Conservation (phyloP, 92 coral and sea anemone species). For the Porites rus region DNA sequence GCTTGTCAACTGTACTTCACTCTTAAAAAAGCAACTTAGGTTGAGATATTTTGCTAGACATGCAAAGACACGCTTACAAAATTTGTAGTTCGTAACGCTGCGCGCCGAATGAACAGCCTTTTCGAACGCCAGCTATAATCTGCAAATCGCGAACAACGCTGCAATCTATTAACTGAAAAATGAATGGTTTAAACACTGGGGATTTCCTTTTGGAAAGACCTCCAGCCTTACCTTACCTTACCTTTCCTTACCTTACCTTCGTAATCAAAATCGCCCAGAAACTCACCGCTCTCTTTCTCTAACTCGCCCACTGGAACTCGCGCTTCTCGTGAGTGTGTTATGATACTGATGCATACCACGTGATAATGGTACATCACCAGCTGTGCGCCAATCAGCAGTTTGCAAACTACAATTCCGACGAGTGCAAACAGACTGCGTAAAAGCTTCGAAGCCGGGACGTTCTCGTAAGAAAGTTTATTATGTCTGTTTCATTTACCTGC, state of each 20-base stretch:
- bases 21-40: background rate
- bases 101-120: background rate
- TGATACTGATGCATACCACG: background rate
- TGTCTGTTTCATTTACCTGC: too few species aligned
- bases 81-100: background rate
- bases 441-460: background rate
- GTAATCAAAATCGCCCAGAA: background rate
- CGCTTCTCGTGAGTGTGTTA: background rate
- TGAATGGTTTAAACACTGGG: background rate
- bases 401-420: background rate
- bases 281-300: background rate
- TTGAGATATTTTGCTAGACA: background rate
- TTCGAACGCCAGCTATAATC: background rate
- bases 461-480: background rate
- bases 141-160: background rate
- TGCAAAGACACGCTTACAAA: background rate
- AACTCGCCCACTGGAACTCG: background rate
- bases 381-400: background rate
- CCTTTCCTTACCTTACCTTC: background rate
- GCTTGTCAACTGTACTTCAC: background rate
- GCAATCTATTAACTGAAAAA: background rate
- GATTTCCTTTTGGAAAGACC: background rate
- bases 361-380: constrained; percentile 8
- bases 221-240: constrained; percentile 10
- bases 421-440: background rate